Evolutionary conservation across 2,888 invertebrate genomes (phyloP), one percentile per base, ranked within the genome.

Genomic region (Cabera pusaria): DNA sequence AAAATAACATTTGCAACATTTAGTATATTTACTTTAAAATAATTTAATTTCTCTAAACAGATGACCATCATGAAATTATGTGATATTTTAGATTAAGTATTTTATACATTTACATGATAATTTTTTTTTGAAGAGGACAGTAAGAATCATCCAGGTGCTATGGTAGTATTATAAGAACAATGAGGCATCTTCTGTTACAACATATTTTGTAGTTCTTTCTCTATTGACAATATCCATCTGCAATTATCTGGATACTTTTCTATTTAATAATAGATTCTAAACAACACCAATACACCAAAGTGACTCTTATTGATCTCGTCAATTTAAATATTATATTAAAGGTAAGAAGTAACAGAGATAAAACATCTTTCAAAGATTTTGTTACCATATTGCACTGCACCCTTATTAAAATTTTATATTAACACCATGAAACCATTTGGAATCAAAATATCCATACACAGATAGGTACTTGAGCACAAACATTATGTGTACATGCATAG

Each of bases 321-420:
- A 22, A 27, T 9, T 17, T 24, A 16, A 24, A 6, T 28, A 20
- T 11, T 27, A 17, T 24, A 16, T 6, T 26, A n/a, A 18, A 6
- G 10, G 6, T 25, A 20, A 26, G 4, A 5, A 45, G 39, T 38
- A 52, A 38, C 38, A 42, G 39, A 52, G 40, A 50, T 54, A 54
- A 31, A 50, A 53, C 50, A 56, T 45, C 36, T 52, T 52, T 36
- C 35, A 51, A 52, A 59, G 44, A 52, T 41, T 52, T 44, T 52
- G 44, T 58, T 64, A 64, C 55, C 58, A 70, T 74, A 77, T 81
- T 80, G 79, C 81, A 83, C 79, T 75, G 73, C 74, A 81, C 77
- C 75, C 76, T 72, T 45, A 41, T 34, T 44, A 9, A 25, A 31
- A 31, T 24, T 43, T 35, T 34, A 32, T 29, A 25, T 35, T 28